A percentile compares a stretch with the other conserved stretches of the same genome.
These are phyloP conservation scores for Pediacus dermestoides DNA, from an alignment of 2,888 invertebrate species.

Conservation along the genomic window DNA sequence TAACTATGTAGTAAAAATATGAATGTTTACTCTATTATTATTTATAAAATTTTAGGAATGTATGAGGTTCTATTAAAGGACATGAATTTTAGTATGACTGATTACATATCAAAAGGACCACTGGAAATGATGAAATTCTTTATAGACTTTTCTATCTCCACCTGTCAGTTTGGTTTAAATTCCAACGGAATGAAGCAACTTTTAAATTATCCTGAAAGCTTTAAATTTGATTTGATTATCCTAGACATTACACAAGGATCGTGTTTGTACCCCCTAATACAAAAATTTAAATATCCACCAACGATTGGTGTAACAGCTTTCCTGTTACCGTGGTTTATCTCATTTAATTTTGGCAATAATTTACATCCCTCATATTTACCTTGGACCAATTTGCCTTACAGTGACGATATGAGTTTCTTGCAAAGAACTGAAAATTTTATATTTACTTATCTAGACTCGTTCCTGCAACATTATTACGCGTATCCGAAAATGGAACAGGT, in stretches of 20 bases:
- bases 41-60: too few species aligned
- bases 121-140: too few species aligned
- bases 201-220: conserved; percentile 34
- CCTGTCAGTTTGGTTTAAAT: too few species aligned
- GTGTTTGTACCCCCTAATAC: conserved; percentile 36
- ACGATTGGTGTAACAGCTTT: conserved; percentile 29
- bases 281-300: conserved; percentile 38
- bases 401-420: conserved; percentile 28
- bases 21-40: too few species aligned
- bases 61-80: too few species aligned
- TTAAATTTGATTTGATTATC: conserved; percentile 39
- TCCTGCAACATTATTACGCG: conserved; percentile 16
- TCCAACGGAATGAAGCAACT: conserved; percentile 33
- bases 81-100: too few species aligned
- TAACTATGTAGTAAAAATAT: too few species aligned
- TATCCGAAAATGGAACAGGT: conserved; percentile 20
- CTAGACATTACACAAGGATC: conserved; percentile 32
- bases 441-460: conserved; percentile 15
- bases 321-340: conserved; percentile 23
- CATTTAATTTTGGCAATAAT: conserved; percentile 30
- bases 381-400: conserved; percentile 20
- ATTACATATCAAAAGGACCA: too few species aligned
- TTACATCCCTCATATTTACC: conserved; percentile 33
- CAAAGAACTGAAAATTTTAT: conserved; percentile 30
- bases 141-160: too few species aligned